Conservation (phyloP, 1,140 invertebrate genomes). For the Heliconius nattereri region DNA sequence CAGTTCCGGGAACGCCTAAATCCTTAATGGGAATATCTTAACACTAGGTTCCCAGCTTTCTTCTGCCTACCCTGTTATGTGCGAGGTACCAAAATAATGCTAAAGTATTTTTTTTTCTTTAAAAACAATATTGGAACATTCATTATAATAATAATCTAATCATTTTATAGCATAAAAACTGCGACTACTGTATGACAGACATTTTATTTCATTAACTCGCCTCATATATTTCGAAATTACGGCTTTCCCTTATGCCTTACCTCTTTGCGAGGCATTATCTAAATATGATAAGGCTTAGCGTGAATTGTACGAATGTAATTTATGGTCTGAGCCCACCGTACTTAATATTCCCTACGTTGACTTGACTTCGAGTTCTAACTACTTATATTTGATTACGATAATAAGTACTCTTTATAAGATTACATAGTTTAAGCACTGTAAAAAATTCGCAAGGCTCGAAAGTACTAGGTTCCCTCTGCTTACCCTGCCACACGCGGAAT, state of each 20-base stretch:
- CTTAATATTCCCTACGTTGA: slow-evolving; percentile 24
- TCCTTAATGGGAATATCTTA: too few relatives aligned
- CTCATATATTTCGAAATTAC: neutral
- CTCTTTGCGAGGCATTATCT: slow-evolving; percentile 26
- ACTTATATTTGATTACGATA: slow-evolving; percentile 18
- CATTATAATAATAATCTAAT: too few relatives aligned
- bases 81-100: too few relatives aligned
- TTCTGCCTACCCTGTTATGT: too few relatives aligned
- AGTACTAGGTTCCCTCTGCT: too few relatives aligned
- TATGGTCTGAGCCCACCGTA: slow-evolving; percentile 18
- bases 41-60: too few relatives aligned
- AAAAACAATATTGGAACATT: too few relatives aligned
- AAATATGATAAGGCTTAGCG: slow-evolving; percentile 27
- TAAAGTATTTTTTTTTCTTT: too few relatives aligned
- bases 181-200: neutral
- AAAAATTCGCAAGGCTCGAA: too few relatives aligned
- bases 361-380: slow-evolving; percentile 16
- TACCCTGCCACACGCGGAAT: too few relatives aligned
- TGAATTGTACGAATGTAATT: slow-evolving; percentile 27
- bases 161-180: too few relatives aligned
- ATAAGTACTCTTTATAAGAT: neutral
- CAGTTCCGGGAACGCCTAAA: too few relatives aligned
- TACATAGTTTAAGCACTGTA: neutral
- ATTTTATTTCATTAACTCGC: slow-evolving; percentile 30
- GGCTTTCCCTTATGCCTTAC: slow-evolving; percentile 6